Percentiles rank a stretch among this genome's conserved stretches.
Evolutionary conservation across 2,888 invertebrate genomes (phyloP).

Genomic region (Drosophila diplacantha): DNA sequence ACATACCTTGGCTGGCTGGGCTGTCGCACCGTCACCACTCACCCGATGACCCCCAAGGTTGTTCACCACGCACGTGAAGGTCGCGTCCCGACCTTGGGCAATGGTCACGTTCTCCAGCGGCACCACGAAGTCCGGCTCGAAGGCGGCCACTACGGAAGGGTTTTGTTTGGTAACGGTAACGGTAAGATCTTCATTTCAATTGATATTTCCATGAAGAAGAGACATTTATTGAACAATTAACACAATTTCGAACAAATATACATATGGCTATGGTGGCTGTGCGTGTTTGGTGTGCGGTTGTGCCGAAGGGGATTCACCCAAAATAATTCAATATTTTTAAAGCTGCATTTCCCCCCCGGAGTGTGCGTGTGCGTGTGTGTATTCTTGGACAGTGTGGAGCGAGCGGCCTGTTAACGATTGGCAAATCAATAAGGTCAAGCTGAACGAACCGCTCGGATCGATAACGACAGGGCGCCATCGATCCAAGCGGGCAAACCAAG

Average conservation of each 20-base stretch:
- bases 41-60: conserved; percentile 89
- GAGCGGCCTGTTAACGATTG: conserved; percentile 38
- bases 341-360: neutral
- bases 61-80: conserved; percentile 88
- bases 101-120: conserved; percentile 88
- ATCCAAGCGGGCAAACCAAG: conserved; percentile 14
- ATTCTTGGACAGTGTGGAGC: conserved; percentile 6
- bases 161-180: conserved; percentile 70
- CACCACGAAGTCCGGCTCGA: conserved; percentile 86
- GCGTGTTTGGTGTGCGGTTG: neutral
- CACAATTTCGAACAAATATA: conserved; percentile 47
- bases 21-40: conserved; percentile 87
- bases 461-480: neutral
- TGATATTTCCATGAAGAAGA: conserved; percentile 62
- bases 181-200: conserved; percentile 75
- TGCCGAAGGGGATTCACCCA: neutral
- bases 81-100: conserved; percentile 86
- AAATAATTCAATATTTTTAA: too few species aligned
- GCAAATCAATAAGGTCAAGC: conserved; percentile 43
- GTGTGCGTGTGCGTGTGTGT: neutral
- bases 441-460: conserved; percentile 18
- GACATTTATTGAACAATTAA: conserved; percentile 65
- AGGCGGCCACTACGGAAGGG: conserved; percentile 80
- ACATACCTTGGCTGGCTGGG: conserved; percentile 89
- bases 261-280: conserved; percentile 10